Conservation (phyloP, 1,140 invertebrate genomes). For the Kradibia gibbosae region DNA sequence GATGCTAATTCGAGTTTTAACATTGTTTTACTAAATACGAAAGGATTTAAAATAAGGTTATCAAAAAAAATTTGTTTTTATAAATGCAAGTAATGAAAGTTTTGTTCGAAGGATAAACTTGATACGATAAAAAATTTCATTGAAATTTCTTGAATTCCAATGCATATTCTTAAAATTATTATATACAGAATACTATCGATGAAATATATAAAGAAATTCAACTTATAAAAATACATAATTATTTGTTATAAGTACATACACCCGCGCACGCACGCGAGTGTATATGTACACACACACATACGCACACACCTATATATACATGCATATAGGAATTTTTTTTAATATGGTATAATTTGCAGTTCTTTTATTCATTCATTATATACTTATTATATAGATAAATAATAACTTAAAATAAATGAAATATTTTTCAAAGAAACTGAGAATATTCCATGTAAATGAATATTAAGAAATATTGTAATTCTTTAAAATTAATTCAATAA, state of each 20-base stretch:
- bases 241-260: neutral
- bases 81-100: conserved; percentile 36
- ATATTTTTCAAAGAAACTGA: neutral
- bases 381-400: neutral
- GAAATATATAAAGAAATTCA: neutral
- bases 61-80: conserved; percentile 3
- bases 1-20: neutral
- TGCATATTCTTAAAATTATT: conserved; percentile 9
- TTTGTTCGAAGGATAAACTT: neutral
- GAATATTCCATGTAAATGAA: neutral
- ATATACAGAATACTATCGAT: neutral
- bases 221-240: neutral
- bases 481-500: conserved; percentile 17
- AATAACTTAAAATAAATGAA: neutral
- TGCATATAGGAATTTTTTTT: neutral
- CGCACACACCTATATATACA: no score
- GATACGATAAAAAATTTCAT: conserved; percentile 23
- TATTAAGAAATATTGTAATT: neutral
- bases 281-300: no score
- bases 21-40: conserved; percentile 35
- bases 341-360: neutral
- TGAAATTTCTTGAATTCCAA: conserved; percentile 3
- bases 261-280: no score
- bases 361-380: neutral
- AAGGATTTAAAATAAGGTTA: conserved; percentile 14